Evolutionary conservation across 2,797 vertebrate species (phyloP).

Genomic region (Onychomys torridus): DNA sequence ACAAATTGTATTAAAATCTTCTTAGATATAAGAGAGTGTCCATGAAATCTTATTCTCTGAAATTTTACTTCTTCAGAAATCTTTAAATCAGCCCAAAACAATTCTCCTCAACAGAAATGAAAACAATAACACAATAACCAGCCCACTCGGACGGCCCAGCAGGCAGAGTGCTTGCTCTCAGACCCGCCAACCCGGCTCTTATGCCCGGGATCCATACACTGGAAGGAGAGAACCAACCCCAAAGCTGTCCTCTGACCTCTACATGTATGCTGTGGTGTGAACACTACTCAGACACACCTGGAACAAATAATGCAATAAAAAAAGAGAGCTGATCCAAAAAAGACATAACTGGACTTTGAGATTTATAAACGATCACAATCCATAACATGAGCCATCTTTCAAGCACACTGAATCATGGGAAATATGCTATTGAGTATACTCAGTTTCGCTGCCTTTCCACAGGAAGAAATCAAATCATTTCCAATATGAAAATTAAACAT

Average conservation of each 20-base stretch:
- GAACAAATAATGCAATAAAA: background rate
- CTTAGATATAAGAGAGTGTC: conserved; percentile 1
- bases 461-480: conserved; percentile 46
- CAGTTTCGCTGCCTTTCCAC: conserved; percentile 50
- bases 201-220: background rate
- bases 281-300: background rate
- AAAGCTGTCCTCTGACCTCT: background rate
- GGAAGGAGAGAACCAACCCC: background rate
- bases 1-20: conserved; percentile 12
- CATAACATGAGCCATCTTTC: background rate
- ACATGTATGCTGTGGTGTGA: background rate
- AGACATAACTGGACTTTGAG: background rate
- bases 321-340: background rate
- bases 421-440: conserved; percentile 28
- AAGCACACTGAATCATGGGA: conserved; percentile 17
- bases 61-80: conserved; percentile 52
- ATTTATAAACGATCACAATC: background rate
- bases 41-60: conserved; percentile 38
- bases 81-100: conserved; percentile 38
- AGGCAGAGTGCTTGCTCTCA: background rate
- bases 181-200: background rate
- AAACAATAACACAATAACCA: background rate
- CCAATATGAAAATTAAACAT: conserved; percentile 48
- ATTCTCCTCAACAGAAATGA: conserved; percentile 17
- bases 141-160: too few relatives aligned